These are phyloP conservation scores for Gonatopus flavifemur DNA, from an alignment of 1,140 invertebrate species.

Conservation along the genomic window DNA sequence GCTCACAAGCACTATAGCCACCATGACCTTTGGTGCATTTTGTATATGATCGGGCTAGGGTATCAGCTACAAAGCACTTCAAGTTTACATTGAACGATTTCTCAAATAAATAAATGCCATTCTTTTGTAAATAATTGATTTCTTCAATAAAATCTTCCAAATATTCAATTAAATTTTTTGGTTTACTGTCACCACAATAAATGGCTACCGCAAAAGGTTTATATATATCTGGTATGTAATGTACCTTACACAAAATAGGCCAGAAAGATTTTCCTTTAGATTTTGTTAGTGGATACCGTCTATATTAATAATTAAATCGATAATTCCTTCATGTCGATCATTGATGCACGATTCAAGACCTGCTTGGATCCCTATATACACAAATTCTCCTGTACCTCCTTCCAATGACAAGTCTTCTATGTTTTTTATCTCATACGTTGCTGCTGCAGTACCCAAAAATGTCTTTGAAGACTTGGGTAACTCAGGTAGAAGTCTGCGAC, in stretches of 20 bases:
- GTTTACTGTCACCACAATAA: slow-evolving; percentile 12
- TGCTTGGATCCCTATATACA: slow-evolving; percentile 8
- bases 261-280: slow-evolving; percentile 15
- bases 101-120: no score
- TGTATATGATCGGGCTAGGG: no score
- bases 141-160: no score
- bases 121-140: no score
- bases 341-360: slow-evolving; percentile 2
- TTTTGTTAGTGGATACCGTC: slow-evolving; percentile 3
- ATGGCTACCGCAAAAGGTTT: slow-evolving; percentile 10
- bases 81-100: no score
- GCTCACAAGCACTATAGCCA: no score
- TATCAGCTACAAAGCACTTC: no score
- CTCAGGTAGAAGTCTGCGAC: neutral
- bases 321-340: neutral
- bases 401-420: no score
- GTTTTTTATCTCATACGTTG: slow-evolving; percentile 2
- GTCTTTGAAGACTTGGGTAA: slow-evolving; percentile 14
- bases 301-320: slow-evolving; percentile 6
- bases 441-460: slow-evolving; percentile 8
- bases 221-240: slow-evolving; percentile 5
- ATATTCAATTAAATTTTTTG: no score
- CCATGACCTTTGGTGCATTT: no score
- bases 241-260: slow-evolving; percentile 17
- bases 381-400: slow-evolving; percentile 8